These are phyloP conservation scores for Pyrgilauda ruficollis DNA, from an alignment of 2,113 vertebrate species.

Conservation along the genomic window DNA sequence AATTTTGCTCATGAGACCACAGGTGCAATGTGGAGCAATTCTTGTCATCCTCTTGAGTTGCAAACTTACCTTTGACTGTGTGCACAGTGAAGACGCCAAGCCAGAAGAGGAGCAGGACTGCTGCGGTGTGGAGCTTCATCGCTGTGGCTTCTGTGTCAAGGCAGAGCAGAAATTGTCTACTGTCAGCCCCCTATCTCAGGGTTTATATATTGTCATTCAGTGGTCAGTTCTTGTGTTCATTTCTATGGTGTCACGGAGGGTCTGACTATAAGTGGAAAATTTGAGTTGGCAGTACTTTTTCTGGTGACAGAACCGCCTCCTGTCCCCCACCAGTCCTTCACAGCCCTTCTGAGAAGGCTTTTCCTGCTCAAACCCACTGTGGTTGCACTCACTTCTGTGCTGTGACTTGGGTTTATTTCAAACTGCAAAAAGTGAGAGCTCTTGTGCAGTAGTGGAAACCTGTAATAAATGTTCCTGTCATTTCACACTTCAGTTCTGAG, in stretches of 20 bases:
- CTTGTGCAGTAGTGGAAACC: slow-evolving; percentile 23
- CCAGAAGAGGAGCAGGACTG: not conserved
- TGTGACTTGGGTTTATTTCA: not conserved
- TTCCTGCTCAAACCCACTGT: slow-evolving; percentile 50
- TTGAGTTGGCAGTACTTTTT: not conserved
- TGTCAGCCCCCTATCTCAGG: not conserved
- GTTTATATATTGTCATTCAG: not conserved
- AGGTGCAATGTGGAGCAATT: not conserved
- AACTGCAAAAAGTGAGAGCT: slow-evolving; percentile 59
- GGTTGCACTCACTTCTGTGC: slow-evolving; percentile 2
- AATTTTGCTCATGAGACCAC: not conserved
- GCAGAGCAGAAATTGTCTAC: not conserved
- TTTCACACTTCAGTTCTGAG: not conserved
- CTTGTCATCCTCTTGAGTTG: not conserved
- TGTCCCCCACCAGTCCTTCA: not conserved
- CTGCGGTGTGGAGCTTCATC: not conserved
- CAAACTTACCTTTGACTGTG: not conserved
- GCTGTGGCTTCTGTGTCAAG: not conserved
- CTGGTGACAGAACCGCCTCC: slow-evolving; percentile 3
- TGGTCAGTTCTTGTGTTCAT: not conserved
- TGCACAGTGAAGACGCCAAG: not conserved
- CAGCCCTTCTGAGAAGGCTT: slow-evolving; percentile 25
- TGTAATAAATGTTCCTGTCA: not conserved
- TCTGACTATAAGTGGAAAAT: not conserved
- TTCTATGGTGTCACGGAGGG: not conserved